A percentile compares a stretch with the other conserved stretches of the same genome.
phyloP scores from a whole-genome alignment of 2,797 vertebrate genomes.

The Channa striata region DNA sequence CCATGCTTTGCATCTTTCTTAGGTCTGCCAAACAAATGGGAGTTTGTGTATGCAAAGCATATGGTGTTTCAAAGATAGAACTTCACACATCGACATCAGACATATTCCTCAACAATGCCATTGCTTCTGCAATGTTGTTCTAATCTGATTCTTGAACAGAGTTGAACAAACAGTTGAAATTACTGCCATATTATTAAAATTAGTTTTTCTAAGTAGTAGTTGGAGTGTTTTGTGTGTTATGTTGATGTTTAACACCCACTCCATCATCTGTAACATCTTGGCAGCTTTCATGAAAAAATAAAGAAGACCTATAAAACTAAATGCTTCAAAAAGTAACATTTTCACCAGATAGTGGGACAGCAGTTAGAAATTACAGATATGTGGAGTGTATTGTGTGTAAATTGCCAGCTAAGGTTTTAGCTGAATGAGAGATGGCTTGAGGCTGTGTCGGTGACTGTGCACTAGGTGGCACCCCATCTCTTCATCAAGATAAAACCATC shows the following conservation, averaged over 20 bases:
- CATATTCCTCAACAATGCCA: constrained; percentile 35
- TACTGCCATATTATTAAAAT: constrained; percentile 5
- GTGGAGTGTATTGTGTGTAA: constrained; percentile 4
- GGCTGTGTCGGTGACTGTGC: constrained; percentile 60
- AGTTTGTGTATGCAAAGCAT: constrained; percentile 78
- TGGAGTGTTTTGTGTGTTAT: constrained; percentile 9
- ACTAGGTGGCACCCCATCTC: constrained; percentile 88
- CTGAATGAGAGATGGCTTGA: background rate
- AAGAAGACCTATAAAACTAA: background rate
- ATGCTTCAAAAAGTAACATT: background rate
- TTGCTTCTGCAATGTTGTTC: constrained; percentile 8
- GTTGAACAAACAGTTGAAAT: constrained; percentile 29
- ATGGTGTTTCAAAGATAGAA: constrained; percentile 54
- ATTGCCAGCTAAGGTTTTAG: constrained; percentile 6
- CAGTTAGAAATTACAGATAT: constrained; percentile 3
- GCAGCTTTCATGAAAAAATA: background rate
- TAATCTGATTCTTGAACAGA: constrained; percentile 69
- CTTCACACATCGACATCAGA: constrained; percentile 39
- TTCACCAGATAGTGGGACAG: background rate
- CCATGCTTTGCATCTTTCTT: constrained; percentile 80
- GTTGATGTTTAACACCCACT: constrained; percentile 30
- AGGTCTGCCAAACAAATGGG: constrained; percentile 76
- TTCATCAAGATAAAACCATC: constrained; percentile 61
- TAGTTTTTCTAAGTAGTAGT: constrained; percentile 5
- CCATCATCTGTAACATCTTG: background rate